Conservation (phyloP, 2,797 vertebrate species). For the Pseudochirops corinnae region DNA sequence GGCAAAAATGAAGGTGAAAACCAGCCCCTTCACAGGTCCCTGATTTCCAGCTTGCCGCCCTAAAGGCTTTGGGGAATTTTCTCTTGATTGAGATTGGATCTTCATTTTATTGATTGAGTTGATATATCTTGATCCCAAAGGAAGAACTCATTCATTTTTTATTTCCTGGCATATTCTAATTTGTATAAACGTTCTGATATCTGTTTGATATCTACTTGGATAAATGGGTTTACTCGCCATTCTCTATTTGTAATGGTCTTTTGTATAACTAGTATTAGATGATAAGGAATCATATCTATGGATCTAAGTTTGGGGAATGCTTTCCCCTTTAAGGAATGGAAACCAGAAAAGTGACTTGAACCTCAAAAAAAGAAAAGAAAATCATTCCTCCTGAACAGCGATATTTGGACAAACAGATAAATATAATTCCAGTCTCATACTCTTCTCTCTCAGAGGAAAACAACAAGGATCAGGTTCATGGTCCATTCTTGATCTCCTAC, state of each 20-base stretch:
- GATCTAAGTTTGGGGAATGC: neutral
- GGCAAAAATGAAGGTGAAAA: neutral
- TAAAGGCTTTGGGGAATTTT: neutral
- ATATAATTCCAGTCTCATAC: neutral
- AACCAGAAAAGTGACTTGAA: neutral
- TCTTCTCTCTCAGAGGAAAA: neutral
- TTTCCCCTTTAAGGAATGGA: neutral
- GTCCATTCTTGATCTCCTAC: neutral
- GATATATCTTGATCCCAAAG: neutral
- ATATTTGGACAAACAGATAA: neutral
- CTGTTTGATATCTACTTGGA: neutral
- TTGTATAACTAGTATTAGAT: neutral
- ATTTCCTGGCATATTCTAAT: neutral
- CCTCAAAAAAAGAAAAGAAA: neutral
- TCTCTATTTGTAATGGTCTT: neutral
- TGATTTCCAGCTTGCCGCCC: neutral
- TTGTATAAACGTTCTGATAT: neutral
- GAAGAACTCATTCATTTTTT: neutral
- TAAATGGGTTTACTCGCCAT: neutral
- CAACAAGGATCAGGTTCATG: neutral
- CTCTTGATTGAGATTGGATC: neutral
- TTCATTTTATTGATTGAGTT: neutral
- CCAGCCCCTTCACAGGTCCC: neutral
- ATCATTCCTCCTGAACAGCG: neutral
- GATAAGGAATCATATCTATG: neutral